Base-by-base conservation (phyloP, 2,888 invertebrate genomes). In the Troilus luridus region DNA sequence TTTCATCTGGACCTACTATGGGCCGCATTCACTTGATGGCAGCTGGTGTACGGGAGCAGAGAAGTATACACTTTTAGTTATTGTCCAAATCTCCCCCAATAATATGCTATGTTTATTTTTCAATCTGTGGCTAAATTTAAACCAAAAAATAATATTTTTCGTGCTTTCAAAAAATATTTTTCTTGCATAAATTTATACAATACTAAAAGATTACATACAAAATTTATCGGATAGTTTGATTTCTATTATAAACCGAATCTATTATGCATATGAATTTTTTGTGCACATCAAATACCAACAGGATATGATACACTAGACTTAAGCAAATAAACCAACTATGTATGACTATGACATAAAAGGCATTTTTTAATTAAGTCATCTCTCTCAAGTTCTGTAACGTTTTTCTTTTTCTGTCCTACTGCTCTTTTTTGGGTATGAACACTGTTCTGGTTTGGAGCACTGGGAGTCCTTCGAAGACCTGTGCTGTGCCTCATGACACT, bases 401-500 rank as follows among this genome's bases (percentile, higher is more conserved):
- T 92, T 92, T 81, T 91, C 91, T 91, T 89, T 91, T 67, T 92
- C 92, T 90, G 91, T 92, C 89, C 92, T 92, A 41, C 90, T 60
- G 90, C 88, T 89, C 72, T 90, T 91, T 88, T 90, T 90, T 60
- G 88, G 59, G 89, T 89, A 90, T 81, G 92, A 91, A 88, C 92
- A 92, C 88, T 88, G 88, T 81, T 92, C 91, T 9, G 91, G 90
- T 67, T 91, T 91, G 62, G 90, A 90, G 91, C 92, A 92, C 91
- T 92, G 91, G 58, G 88, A 67, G 89, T 88, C 81, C 56, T 56
- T 58, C n/a, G 88, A 54, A 24, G 88, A 56, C 56, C 59, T 88
- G 91, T 91, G 88, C 64, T 92, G 91, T 67, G 94, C 95, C 93
- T 96, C 97, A 94, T 98, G 98, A 94, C 98, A 98, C 94, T 98